Evolutionary conservation across 2,797 vertebrate species (phyloP).

Genomic region (Sebastes goodei): DNA sequence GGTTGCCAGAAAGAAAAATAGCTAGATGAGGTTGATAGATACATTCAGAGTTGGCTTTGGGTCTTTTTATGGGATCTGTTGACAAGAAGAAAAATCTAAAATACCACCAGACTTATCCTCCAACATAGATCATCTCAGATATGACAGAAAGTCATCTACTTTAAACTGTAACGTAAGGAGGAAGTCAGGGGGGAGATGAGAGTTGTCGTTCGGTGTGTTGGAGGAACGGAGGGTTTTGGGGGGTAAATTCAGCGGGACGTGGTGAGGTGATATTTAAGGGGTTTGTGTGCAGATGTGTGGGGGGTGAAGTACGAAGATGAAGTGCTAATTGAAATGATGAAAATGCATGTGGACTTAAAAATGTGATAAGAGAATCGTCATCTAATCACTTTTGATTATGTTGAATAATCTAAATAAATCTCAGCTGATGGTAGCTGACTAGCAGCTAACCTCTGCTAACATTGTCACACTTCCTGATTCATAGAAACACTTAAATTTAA

Average conservation of each 20-base stretch:
- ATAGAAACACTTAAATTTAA: not conserved
- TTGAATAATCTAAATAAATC: not conserved
- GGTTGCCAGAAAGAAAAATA: too few relatives aligned
- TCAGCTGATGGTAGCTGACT: not conserved
- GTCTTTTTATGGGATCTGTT: not conserved
- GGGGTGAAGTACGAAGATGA: not conserved
- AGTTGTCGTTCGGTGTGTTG: not conserved
- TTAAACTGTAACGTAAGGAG: not conserved
- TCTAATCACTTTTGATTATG: not conserved
- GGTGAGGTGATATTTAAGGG: not conserved
- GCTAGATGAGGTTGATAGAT: not conserved
- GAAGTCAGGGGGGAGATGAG: not conserved
- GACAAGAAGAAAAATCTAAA: not conserved
- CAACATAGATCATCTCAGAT: not conserved
- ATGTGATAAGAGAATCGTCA: not conserved
- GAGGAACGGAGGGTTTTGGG: not conserved
- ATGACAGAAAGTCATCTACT: not conserved
- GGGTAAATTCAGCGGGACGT: not conserved
- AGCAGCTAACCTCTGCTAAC: not conserved
- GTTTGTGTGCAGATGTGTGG: not conserved
- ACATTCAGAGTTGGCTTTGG: not conserved
- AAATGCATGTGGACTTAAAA: constrained; percentile 22
- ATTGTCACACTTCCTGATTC: too few relatives aligned
- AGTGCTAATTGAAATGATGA: not conserved
- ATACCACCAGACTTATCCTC: not conserved